Base-by-base conservation (phyloP, 2,113 vertebrate species). In the Zeus faber region DNA sequence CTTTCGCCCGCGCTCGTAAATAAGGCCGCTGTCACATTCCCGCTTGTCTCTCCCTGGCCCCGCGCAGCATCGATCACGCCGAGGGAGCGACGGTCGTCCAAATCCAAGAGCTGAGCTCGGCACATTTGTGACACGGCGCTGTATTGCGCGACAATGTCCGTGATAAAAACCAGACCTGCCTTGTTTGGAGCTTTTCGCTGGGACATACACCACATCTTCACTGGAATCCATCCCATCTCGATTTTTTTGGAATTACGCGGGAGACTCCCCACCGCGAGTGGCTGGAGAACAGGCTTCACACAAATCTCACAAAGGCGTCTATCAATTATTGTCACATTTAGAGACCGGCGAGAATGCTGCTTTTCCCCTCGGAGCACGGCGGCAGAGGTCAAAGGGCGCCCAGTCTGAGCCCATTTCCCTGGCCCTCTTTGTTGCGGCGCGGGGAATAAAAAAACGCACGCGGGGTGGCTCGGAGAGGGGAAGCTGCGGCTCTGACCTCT, bases 51-150 rank as follows among this genome's bases (percentile, higher is more conserved):
- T 54, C 70, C 53, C 64, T 80, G 86, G 80, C 75, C 60, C 70
- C 20, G 16, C 52, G 7, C 56, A 43, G 52, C n/a, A 55, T n/a
- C n/a, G n/a, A n/a, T n/a, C n/a, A n/a, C 70, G 75, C 66, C 63
- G 54, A n/a, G 74, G 57, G 74, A 73, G 74, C 61, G 65, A 69
- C 50, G 23, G 57, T 55, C 73, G 53, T 82, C 82, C 70, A 72
- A 83, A 74, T 80, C 73, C 35, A 84, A 69, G 54, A 14, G 79
- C 79, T 85, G 85, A 89, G 83, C 83, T 80, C 40, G 51, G 83
- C 85, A 82, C 76, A 84, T 82, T 82, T 80, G 56, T 79, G 70
- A 64, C 40, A 56, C 44, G 37, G 51, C 56, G 61, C 58, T 25
- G 65, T 70, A 79, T 77, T 72, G 54, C 72, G 57, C 33, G 58